Percentiles rank a stretch among this genome's conserved stretches.
phyloP scores from a whole-genome alignment of 1,140 invertebrate species.

The Patella vulgata region DNA sequence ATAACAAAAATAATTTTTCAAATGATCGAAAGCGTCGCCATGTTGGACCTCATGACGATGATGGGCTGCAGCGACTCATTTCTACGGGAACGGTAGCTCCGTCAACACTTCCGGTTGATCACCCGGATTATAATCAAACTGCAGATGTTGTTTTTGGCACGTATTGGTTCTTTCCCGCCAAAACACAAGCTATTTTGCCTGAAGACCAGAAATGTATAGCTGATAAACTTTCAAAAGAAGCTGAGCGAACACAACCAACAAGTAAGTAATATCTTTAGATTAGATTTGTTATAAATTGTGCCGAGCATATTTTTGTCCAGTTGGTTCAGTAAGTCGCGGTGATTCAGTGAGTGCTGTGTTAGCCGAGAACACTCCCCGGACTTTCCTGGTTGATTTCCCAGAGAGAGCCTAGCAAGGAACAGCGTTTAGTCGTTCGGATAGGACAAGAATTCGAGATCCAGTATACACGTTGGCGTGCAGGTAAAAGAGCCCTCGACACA shows the following conservation, averaged over 20 bases:
- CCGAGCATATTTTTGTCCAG: not conserved
- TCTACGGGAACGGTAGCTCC: conserved; percentile 69
- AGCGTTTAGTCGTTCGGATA: too few species aligned
- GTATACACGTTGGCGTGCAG: too few species aligned
- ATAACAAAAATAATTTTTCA: not conserved
- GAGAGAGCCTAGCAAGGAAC: too few species aligned
- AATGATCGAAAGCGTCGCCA: conserved; percentile 53
- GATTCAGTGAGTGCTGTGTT: too few species aligned
- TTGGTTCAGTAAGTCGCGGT: not conserved
- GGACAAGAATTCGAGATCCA: too few species aligned
- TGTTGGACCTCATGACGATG: conserved; percentile 68
- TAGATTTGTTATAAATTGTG: too few species aligned
- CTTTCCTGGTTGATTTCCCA: too few species aligned
- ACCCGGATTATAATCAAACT: conserved; percentile 56
- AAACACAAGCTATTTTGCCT: conserved; percentile 65
- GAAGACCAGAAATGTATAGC: conserved; percentile 68
- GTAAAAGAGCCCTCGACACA: too few species aligned
- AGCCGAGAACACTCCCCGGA: too few species aligned
- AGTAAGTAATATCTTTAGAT: too few species aligned
- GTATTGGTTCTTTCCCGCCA: conserved; percentile 70
- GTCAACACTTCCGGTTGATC: conserved; percentile 47
- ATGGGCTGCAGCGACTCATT: conserved; percentile 66
- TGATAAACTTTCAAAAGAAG: conserved; percentile 60
- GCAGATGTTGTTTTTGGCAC: conserved; percentile 71
- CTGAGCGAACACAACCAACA: conserved; percentile 62